Base-by-base conservation (phyloP, 2,113 vertebrate species). In the Seriola rivoliana region DNA sequence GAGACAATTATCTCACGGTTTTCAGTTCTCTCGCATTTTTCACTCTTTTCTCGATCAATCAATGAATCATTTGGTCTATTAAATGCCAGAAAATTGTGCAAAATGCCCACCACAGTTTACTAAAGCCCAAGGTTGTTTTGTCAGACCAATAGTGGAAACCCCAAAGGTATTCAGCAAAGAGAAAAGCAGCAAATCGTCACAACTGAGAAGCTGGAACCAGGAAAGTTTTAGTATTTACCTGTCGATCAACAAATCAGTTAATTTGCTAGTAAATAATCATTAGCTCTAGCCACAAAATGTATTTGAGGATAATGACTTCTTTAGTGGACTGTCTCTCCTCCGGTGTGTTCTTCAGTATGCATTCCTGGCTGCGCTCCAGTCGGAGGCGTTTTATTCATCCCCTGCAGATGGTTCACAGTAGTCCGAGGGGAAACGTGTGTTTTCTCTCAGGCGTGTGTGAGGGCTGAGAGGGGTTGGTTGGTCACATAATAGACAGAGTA, bases 381-480 rank as follows among this genome's bases (percentile, higher is more conserved):
- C 32, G 50, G 38, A 71, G 4, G 3, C 54, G n/a, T 68, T 66
- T 58, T 34, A 71, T 64, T 80, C 50, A 7, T 80, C 72, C 50
- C 44, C 3, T 64, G 72, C 81, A 54, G 85, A 75, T 58, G 86
- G 57, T 85, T 91, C 81, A 78, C 89, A 90, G 90, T 68, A 69
- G 78, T 46, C 48, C 19, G 70, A 88, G 71, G 86, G 90, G 82
- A 92, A 84, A 75, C 42, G 78, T 82, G 74, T 81, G 88, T 93
- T 88, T 91, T 93, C 90, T 94, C 82, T 91, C 90, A 81, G 70
- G 50, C 62, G 32, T 55, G 74, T 91, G 92, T 87, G 90, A 93
- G 88, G 57, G 67, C 78, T 46, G 58, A 58, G 40, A 23, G 59
- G 13, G 7, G 6, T 10, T 10, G 34, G 38, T 32, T 5, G 63